These are phyloP conservation scores for Lichenostomus cassidix DNA, from an alignment of 2,113 vertebrate species.

Conservation along the genomic window DNA sequence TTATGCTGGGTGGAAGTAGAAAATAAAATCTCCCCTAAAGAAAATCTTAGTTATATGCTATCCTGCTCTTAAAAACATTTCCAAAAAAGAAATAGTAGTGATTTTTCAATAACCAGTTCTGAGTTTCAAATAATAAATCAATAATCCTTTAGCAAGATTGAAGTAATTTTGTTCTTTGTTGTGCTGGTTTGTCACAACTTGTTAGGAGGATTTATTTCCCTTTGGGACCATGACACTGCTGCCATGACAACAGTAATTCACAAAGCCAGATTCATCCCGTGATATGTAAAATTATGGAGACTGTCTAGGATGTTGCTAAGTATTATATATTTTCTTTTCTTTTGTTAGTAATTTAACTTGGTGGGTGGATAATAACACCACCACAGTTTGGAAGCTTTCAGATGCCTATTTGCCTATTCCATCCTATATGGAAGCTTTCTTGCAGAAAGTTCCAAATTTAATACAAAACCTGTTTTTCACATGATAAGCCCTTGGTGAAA, in stretches of 20 bases:
- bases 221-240: constrained; percentile 36
- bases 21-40: not conserved
- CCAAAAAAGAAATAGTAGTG: not conserved
- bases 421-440: not conserved
- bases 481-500: not conserved
- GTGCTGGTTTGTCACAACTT: constrained; percentile 57
- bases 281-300: constrained; percentile 26
- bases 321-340: not conserved
- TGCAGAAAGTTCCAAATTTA: not conserved
- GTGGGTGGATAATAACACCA: not conserved
- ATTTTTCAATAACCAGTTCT: constrained; percentile 39
- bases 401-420: not conserved
- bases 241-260: constrained; percentile 51
- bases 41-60: not conserved
- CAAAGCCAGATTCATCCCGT: constrained; percentile 13
- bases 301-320: not conserved
- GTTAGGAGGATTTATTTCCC: constrained; percentile 45
- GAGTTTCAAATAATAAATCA: constrained; percentile 53
- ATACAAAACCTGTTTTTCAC: not conserved
- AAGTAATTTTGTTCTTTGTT: constrained; percentile 46
- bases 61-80: not conserved
- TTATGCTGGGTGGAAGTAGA: not conserved
- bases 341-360: constrained; percentile 12
- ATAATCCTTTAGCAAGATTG: constrained; percentile 28
- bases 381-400: constrained; percentile 1